Conservation (phyloP, 2,888 invertebrate genomes). For the Aphelenchoides bicaudatus region DNA sequence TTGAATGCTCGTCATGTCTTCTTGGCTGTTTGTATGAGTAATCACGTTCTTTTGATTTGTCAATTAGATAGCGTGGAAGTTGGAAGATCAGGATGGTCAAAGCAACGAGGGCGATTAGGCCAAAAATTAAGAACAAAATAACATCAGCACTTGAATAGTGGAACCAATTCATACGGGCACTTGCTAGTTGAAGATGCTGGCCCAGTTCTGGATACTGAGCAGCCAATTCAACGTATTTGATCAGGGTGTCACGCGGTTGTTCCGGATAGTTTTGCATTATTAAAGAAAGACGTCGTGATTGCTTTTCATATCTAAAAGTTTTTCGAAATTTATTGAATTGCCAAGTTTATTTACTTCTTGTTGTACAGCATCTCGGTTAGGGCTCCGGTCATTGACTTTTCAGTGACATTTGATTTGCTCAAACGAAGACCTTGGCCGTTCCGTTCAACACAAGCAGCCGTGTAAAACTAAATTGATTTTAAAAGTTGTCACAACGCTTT, state of each 20-base stretch:
- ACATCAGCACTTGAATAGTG: too few relatives aligned
- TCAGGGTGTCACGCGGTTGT: neutral
- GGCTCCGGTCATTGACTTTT: neutral
- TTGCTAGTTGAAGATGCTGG: neutral
- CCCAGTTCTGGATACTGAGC: neutral
- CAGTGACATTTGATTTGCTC: too few relatives aligned
- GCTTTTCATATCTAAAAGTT: neutral
- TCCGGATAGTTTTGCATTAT: constrained; percentile 1
- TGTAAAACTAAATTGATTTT: neutral
- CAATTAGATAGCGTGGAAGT: neutral
- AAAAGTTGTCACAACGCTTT: neutral
- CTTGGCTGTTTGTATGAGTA: too few relatives aligned
- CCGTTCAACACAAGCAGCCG: constrained; percentile 4
- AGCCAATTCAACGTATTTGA: constrained; percentile 1
- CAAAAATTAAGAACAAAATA: too few relatives aligned
- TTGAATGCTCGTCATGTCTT: too few relatives aligned
- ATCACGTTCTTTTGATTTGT: neutral
- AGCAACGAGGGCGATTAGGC: neutral
- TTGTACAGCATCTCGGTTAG: neutral
- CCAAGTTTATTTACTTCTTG: neutral
- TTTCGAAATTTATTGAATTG: too few relatives aligned
- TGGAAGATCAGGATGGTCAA: neutral
- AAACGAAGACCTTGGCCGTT: constrained; percentile 3
- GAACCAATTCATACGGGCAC: neutral
- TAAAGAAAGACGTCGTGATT: neutral